These are phyloP conservation scores for Indri indri DNA, from an alignment of 2,113 vertebrate species.

Conservation along the genomic window DNA sequence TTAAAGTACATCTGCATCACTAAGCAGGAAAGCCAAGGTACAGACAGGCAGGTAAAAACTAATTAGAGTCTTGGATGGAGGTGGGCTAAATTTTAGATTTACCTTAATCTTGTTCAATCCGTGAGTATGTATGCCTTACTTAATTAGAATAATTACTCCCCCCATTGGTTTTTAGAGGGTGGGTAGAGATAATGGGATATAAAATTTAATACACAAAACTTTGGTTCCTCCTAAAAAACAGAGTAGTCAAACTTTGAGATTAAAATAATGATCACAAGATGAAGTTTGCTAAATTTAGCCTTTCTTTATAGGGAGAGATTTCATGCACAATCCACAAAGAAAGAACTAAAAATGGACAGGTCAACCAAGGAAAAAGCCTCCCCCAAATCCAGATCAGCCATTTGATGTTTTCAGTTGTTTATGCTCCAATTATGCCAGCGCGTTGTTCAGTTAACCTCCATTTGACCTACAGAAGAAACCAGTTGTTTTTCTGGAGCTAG, in stretches of 20 bases:
- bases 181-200: neutral
- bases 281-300: neutral
- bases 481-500: constrained; percentile 83
- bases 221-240: constrained; percentile 27
- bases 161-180: neutral
- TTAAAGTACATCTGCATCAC: neutral
- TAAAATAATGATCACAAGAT: constrained; percentile 31
- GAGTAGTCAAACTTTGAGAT: neutral
- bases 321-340: neutral
- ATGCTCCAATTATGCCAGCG: constrained; percentile 83
- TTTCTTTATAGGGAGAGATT: neutral
- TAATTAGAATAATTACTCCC: neutral
- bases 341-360: neutral
- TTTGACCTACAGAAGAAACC: constrained; percentile 83
- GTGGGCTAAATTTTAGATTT: constrained; percentile 11
- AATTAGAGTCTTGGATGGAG: neutral
- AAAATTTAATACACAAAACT: constrained; percentile 17
- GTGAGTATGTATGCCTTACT: neutral
- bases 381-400: constrained; percentile 74
- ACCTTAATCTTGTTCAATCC: constrained; percentile 8
- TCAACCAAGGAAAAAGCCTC: constrained; percentile 37
- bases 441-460: constrained; percentile 86
- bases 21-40: neutral
- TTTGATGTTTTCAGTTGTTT: constrained; percentile 83
- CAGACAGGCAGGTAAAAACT: neutral